These are phyloP conservation scores for Oscarella lobularis DNA, from an alignment of 37 sponge, comb jelly and placozoan species.

Conservation along the genomic window DNA sequence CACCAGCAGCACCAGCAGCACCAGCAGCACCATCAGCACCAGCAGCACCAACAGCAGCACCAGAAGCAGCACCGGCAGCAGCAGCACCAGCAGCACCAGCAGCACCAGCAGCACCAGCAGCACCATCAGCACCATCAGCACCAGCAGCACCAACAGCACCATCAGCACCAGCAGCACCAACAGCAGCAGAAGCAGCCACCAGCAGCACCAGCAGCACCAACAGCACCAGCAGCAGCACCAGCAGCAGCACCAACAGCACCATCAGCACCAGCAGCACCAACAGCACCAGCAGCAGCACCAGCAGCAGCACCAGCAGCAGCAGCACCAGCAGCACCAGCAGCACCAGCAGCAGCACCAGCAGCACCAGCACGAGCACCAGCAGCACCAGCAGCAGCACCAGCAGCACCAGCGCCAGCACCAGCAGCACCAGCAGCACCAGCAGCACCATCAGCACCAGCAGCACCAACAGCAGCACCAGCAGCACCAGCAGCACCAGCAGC, in stretches of 20 bases:
- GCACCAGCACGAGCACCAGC: neutral
- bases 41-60: too few relatives aligned
- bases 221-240: conserved; percentile 1
- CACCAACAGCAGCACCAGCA: conserved; percentile 4
- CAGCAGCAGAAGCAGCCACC: too few relatives aligned
- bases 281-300: neutral
- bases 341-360: conserved; percentile 1
- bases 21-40: too few relatives aligned
- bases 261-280: neutral
- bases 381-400: neutral
- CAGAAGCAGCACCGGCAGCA: too few relatives aligned
- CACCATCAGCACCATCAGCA: too few relatives aligned
- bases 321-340: neutral
- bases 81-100: too few relatives aligned
- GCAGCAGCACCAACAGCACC: neutral
- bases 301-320: conserved; percentile 1
- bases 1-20: too few relatives aligned
- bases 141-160: too few relatives aligned
- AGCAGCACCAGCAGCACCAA: too few relatives aligned
- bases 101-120: too few relatives aligned
- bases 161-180: too few relatives aligned
- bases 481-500: too few relatives aligned
- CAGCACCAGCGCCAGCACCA: neutral
- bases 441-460: conserved; percentile 1
- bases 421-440: conserved; percentile 1